Conservation (phyloP, 2,888 invertebrate genomes). For the Coelogynopora nodosa region DNA sequence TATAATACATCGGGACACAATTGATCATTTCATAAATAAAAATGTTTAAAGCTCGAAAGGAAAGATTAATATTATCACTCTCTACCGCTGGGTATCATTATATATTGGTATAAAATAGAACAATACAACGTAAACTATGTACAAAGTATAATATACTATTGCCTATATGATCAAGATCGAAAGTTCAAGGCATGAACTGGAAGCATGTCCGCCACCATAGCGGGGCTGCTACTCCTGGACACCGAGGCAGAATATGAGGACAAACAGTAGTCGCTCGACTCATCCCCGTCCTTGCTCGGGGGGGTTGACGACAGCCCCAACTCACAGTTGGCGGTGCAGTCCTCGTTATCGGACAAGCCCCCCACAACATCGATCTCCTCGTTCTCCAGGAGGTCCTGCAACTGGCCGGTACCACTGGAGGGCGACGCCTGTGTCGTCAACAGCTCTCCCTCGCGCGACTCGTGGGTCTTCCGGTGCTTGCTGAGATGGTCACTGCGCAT, state of each 20-base stretch:
- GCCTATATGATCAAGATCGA: no score
- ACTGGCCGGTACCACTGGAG: neutral
- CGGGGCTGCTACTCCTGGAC: neutral
- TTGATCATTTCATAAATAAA: no score
- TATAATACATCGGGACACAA: no score
- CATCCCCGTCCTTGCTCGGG: conserved; percentile 4
- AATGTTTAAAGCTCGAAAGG: no score
- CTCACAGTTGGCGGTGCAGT: no score
- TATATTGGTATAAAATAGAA: no score
- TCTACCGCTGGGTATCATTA: no score
- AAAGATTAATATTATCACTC: no score
- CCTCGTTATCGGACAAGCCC: no score
- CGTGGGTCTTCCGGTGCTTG: conserved; percentile 84
- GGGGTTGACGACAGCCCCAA: no score
- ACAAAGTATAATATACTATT: no score
- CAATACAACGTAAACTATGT: no score
- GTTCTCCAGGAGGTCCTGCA: neutral
- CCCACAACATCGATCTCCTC: conserved; percentile 12
- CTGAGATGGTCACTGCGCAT: conserved; percentile 88
- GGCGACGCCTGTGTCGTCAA: neutral
- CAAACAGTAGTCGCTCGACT: neutral
- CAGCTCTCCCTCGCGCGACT: conserved; percentile 44
- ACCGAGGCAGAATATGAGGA: neutral
- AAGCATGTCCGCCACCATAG: neutral
- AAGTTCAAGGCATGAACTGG: neutral